These are phyloP conservation scores for Falco rusticolus DNA, from an alignment of 2,797 vertebrate species.

Conservation along the genomic window DNA sequence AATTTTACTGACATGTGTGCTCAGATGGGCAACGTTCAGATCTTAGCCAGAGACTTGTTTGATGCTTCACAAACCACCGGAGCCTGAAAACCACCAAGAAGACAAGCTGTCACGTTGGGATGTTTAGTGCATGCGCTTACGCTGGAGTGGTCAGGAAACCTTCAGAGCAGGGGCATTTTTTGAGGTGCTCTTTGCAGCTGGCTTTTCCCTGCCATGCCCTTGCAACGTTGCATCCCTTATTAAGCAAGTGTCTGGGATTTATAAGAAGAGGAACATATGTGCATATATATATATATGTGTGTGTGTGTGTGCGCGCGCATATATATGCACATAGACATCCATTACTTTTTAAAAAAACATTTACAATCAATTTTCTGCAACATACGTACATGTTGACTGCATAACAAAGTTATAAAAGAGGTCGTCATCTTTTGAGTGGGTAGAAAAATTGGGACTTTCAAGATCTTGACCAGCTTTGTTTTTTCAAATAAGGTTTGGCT, in stretches of 20 bases:
- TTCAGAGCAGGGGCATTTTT: not conserved
- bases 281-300: accelerated
- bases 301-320: no score
- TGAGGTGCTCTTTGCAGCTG: not conserved
- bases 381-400: accelerated
- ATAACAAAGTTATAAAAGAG: not conserved
- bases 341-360: not conserved
- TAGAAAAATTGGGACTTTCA: not conserved
- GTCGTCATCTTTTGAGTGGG: not conserved
- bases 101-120: not conserved
- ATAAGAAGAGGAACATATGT: not conserved
- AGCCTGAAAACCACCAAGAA: not conserved
- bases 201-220: not conserved
- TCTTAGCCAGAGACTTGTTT: not conserved
- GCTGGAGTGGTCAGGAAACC: not conserved
- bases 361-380: not conserved
- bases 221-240: not conserved
- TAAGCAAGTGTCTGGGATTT: not conserved
- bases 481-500: not conserved
- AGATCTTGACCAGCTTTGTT: not conserved
- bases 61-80: not conserved
- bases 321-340: not conserved
- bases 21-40: not conserved
- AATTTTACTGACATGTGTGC: not conserved
- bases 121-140: not conserved